A percentile compares a stretch with the other conserved stretches of the same genome.
Conservation (phyloP, 2,797 vertebrate species). For the Urophycis tenuis region DNA sequence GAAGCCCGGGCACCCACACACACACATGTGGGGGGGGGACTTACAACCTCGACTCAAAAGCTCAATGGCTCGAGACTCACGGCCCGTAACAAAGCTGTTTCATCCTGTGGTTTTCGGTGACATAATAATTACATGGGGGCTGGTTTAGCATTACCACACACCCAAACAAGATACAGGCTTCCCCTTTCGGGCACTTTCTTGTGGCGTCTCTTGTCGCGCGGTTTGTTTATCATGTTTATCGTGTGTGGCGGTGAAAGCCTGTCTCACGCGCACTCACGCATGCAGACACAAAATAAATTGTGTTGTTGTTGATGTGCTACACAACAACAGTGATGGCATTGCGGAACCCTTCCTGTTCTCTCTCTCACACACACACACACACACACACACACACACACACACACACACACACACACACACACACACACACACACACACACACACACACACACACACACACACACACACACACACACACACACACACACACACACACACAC, state of each 20-base stretch:
- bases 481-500: neutral
- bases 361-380: too few relatives aligned
- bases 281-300: conserved; percentile 5
- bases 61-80: conserved; percentile 33
- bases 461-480: too few relatives aligned
- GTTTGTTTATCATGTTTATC: conserved; percentile 18
- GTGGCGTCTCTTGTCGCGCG: neutral
- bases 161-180: conserved; percentile 6
- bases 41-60: conserved; percentile 42
- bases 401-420: too few relatives aligned
- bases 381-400: too few relatives aligned
- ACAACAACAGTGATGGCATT: conserved; percentile 41
- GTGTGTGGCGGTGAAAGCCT: conserved; percentile 30
- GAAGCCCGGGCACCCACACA: conserved; percentile 24
- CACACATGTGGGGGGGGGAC: conserved; percentile 33
- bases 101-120: conserved; percentile 18
- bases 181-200: conserved; percentile 2
- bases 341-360: conserved; percentile 1
- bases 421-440: too few relatives aligned
- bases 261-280: conserved; percentile 2
- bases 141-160: conserved; percentile 10
- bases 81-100: conserved; percentile 25
- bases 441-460: too few relatives aligned
- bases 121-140: conserved; percentile 32
- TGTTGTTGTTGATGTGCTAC: conserved; percentile 46